phyloP scores from a whole-genome alignment of 2,888 invertebrate species.

The Apamea anceps region DNA sequence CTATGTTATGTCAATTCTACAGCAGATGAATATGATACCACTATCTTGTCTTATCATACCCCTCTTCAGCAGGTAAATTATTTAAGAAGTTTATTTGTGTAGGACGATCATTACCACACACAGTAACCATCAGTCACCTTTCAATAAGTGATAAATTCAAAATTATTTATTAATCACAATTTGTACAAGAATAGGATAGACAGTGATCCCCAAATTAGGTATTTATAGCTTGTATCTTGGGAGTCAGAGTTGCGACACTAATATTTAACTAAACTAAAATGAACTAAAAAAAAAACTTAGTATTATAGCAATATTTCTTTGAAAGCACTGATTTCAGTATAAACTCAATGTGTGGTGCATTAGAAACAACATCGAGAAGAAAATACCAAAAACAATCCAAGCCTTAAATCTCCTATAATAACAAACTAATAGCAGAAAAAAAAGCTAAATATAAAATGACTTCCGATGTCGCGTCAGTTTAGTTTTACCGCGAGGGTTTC shows the following conservation, averaged over 20 bases:
- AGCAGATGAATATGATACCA: too few relatives aligned
- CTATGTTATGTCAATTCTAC: too few relatives aligned
- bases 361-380: not conserved
- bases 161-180: too few relatives aligned
- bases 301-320: not conserved
- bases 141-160: not conserved
- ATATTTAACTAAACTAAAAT: too few relatives aligned
- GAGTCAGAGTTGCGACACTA: too few relatives aligned
- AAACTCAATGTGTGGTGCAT: not conserved
- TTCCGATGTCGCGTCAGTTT: slow-evolving; percentile 49
- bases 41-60: too few relatives aligned
- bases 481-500: slow-evolving; percentile 40
- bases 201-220: too few relatives aligned
- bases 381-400: not conserved
- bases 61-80: too few relatives aligned
- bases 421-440: slow-evolving; percentile 5
- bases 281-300: too few relatives aligned
- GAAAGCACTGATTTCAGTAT: not conserved
- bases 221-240: too few relatives aligned
- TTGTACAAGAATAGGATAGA: too few relatives aligned
- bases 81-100: not conserved
- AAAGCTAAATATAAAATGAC: slow-evolving; percentile 41
- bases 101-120: not conserved
- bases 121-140: not conserved
- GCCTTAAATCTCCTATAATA: slow-evolving; percentile 6